phyloP scores from a whole-genome alignment of 2,113 vertebrate genomes.

The Loxodonta africana region DNA sequence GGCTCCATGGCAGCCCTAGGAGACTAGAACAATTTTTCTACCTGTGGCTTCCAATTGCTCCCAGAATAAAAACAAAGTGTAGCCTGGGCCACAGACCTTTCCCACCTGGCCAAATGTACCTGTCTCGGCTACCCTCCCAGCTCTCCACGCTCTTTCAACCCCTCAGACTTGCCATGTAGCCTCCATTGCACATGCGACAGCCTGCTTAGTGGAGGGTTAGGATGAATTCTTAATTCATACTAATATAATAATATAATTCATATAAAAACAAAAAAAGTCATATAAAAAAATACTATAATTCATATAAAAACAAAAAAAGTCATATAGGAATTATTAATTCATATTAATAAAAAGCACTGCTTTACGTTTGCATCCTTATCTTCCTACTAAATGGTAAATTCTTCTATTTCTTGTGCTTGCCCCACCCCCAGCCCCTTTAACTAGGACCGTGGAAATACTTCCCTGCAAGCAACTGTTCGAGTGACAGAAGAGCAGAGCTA shows the following conservation, averaged over 20 bases:
- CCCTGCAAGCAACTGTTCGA: neutral
- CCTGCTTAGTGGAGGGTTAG: too few species aligned
- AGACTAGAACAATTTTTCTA: too few species aligned
- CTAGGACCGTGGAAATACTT: neutral
- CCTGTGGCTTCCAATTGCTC: neutral
- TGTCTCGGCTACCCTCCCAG: neutral
- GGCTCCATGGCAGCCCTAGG: too few species aligned
- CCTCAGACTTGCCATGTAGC: fast-evolving
- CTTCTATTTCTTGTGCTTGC: neutral
- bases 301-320: too few species aligned
- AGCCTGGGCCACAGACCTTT: fast-evolving
- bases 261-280: too few species aligned
- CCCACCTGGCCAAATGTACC: neutral
- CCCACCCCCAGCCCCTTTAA: neutral
- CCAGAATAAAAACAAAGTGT: neutral
- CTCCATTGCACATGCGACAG: fast-evolving
- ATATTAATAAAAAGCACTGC: too few species aligned
- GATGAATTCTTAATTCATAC: too few species aligned
- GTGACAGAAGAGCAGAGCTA: neutral
- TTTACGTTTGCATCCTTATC: neutral
- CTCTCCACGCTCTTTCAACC: neutral
- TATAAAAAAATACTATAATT: too few species aligned
- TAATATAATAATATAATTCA: too few species aligned
- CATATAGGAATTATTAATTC: too few species aligned
- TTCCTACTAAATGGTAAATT: too few species aligned